Evolutionary conservation across 2,113 vertebrate genomes (phyloP).

Genomic region (Oreochromis tanganicae): DNA sequence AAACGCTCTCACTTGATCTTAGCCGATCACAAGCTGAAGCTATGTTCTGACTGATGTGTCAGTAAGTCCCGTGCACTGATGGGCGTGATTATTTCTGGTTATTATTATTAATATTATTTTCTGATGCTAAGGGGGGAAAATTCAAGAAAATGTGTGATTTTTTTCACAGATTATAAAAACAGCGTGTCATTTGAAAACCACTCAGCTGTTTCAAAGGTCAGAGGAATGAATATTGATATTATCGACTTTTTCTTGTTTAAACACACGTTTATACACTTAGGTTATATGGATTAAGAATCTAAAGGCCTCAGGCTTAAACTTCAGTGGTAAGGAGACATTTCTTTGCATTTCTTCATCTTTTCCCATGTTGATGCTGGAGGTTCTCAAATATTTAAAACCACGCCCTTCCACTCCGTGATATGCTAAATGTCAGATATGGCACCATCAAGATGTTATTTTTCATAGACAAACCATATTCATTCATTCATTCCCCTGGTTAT

Average conservation of each 20-base stretch:
- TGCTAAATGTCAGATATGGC: not conserved
- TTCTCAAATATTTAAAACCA: not conserved
- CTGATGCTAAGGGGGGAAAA: rapidly evolving
- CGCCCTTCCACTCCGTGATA: not conserved
- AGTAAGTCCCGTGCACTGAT: not conserved
- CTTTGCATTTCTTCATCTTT: not conserved
- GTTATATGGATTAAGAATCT: not conserved
- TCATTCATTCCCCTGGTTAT: not conserved
- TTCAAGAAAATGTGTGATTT: not conserved
- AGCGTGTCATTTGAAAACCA: not conserved
- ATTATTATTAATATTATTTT: not conserved
- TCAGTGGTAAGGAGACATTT: not conserved
- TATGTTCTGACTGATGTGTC: not conserved
- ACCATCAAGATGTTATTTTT: not conserved
- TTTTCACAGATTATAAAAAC: not conserved
- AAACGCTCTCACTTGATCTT: not conserved
- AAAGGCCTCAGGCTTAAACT: not conserved
- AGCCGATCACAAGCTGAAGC: not conserved
- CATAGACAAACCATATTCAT: not conserved
- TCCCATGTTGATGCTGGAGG: not conserved
- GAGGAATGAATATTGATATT: not conserved
- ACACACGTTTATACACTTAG: not conserved
- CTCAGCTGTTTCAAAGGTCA: not conserved
- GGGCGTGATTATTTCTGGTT: not conserved
- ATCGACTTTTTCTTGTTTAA: not conserved